These are phyloP conservation scores for Patella ulyssiponensis DNA, from an alignment of 2,888 invertebrate species.

Conservation along the genomic window DNA sequence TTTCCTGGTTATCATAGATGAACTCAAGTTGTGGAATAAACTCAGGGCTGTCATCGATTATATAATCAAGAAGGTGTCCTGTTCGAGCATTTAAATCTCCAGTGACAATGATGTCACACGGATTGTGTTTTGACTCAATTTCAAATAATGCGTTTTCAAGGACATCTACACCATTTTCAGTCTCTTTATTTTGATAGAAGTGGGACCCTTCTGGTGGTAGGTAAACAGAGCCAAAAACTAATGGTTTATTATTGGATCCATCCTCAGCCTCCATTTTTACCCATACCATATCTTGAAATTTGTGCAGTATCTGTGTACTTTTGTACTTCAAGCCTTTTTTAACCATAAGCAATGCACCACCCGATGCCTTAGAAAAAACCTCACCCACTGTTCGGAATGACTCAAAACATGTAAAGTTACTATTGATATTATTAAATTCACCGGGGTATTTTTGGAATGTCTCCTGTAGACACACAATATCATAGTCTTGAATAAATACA, in stretches of 20 bases:
- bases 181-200: not conserved
- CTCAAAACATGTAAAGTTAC: not conserved
- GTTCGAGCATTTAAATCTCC: not conserved
- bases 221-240: not conserved
- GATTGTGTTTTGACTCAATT: not conserved
- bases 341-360: not conserved
- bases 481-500: not conserved
- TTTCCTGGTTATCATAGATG: not conserved
- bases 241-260: not conserved
- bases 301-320: not conserved
- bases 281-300: not conserved
- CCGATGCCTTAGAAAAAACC: not conserved
- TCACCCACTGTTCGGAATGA: not conserved
- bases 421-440: not conserved
- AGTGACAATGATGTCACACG: not conserved
- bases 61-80: not conserved
- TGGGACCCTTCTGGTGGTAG: not conserved
- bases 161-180: not conserved
- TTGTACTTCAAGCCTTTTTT: not conserved
- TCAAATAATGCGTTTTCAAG: not conserved
- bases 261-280: not conserved
- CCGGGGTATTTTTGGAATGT: not conserved
- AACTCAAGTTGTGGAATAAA: not conserved
- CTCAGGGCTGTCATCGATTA: not conserved
- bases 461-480: constrained; percentile 1